Percentiles rank a stretch among this genome's conserved stretches.
Conservation (phyloP, 2,888 invertebrate genomes). For the Drosophila dives region DNA sequence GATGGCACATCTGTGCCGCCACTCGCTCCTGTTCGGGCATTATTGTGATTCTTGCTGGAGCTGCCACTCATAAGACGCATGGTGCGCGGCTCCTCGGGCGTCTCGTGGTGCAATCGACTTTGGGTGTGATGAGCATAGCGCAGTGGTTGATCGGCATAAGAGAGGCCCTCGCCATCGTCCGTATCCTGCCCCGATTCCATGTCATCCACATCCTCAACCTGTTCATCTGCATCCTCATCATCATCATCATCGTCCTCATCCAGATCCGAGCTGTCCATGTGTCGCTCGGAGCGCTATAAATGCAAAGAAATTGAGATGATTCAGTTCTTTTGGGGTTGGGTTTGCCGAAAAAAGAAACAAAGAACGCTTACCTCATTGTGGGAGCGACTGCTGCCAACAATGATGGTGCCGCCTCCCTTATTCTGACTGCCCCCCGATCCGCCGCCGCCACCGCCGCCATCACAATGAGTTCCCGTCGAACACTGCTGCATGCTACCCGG, state of each 20-base stretch:
- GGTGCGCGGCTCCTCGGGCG: conserved; percentile 81
- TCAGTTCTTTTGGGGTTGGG: conserved; percentile 9
- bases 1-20: conserved; percentile 74
- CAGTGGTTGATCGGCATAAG: conserved; percentile 83
- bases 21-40: conserved; percentile 31
- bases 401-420: conserved; percentile 80
- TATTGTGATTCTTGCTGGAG: conserved; percentile 66
- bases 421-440: conserved; percentile 48
- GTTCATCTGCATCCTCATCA: conserved; percentile 78
- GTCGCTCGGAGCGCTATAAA: conserved; percentile 68
- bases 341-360: not conserved
- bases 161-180: conserved; percentile 75
- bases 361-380: conserved; percentile 65
- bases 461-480: conserved; percentile 90
- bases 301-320: conserved; percentile 9
- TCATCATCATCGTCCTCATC: conserved; percentile 77
- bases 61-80: conserved; percentile 79
- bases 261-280: conserved; percentile 71
- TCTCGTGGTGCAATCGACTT: conserved; percentile 83
- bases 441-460: conserved; percentile 73
- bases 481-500: conserved; percentile 91
- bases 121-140: conserved; percentile 83
- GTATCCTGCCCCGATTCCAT: conserved; percentile 75
- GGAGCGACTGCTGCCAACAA: conserved; percentile 81
- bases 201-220: conserved; percentile 73